phyloP scores from a whole-genome alignment of 35 echinoderm and acorn worm genomes.

The Diadema setosum region DNA sequence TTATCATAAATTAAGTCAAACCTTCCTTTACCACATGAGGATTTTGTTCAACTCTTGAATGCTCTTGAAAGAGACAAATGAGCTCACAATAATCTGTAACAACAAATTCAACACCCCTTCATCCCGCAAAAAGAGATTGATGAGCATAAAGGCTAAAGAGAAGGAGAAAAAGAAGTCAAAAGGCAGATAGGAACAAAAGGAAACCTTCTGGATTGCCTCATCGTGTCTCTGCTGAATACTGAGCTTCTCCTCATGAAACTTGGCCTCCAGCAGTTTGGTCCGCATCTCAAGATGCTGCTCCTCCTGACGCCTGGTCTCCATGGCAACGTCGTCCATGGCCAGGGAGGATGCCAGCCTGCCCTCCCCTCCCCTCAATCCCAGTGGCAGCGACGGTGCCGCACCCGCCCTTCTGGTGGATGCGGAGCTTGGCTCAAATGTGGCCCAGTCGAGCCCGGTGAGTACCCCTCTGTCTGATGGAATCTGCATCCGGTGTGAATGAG shows the following conservation, averaged over 20 bases:
- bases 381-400: background rate
- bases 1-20: no score
- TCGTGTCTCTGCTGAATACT: conserved; percentile 89
- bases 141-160: no score
- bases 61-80: background rate
- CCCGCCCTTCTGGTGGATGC: background rate
- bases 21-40: background rate
- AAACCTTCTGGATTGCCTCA: conserved; percentile 95
- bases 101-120: no score
- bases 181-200: background rate
- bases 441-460: background rate
- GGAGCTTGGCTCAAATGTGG: background rate
- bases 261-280: conserved; percentile 81
- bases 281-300: conserved; percentile 88
- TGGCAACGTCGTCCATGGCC: background rate
- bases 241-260: conserved; percentile 96
- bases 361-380: background rate
- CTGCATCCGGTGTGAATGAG: background rate
- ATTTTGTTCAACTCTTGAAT: background rate
- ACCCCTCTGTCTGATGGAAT: background rate
- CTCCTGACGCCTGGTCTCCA: conserved; percentile 19
- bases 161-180: no score
- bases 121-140: no score
- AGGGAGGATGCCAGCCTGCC: background rate
- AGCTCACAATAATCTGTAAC: no score